Evolutionary conservation across 2,113 vertebrate species (phyloP).

Genomic region (Thinocorus orbignyianus): DNA sequence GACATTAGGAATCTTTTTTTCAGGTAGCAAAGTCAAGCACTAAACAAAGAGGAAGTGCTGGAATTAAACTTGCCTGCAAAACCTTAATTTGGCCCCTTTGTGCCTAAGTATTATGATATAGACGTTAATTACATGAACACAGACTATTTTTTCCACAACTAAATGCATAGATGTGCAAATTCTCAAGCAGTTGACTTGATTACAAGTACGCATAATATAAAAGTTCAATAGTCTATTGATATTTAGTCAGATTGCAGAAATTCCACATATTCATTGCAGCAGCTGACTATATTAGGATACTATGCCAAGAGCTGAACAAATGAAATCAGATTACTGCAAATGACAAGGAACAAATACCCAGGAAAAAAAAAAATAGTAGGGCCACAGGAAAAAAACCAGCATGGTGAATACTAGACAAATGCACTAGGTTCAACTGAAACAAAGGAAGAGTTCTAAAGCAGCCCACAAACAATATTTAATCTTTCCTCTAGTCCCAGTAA

Average conservation of each 20-base stretch:
- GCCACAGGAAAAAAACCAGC: not conserved
- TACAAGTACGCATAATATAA: constrained; percentile 53
- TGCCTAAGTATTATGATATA: constrained; percentile 8
- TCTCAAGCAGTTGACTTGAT: constrained; percentile 63
- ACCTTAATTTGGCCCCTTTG: constrained; percentile 46
- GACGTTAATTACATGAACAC: constrained; percentile 43
- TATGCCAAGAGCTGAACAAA: constrained; percentile 66
- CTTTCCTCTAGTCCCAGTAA: not conserved
- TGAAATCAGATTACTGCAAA: constrained; percentile 65
- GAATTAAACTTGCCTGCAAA: constrained; percentile 30
- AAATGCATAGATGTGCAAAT: constrained; percentile 61
- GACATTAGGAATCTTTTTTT: not conserved
- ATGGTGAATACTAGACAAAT: not conserved
- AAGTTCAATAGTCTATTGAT: constrained; percentile 73
- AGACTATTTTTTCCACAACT: constrained; percentile 59
- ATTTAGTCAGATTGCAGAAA: constrained; percentile 66
- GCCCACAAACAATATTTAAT: not conserved
- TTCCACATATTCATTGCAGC: constrained; percentile 46
- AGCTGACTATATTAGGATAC: constrained; percentile 43
- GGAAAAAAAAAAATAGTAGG: not conserved
- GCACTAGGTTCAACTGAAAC: not conserved
- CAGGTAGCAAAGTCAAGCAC: constrained; percentile 39
- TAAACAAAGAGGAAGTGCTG: constrained; percentile 43
- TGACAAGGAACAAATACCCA: constrained; percentile 47
- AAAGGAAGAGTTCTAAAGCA: not conserved